Base-by-base conservation (phyloP, 2,888 invertebrate genomes). In the Cryptus viduatorius region DNA sequence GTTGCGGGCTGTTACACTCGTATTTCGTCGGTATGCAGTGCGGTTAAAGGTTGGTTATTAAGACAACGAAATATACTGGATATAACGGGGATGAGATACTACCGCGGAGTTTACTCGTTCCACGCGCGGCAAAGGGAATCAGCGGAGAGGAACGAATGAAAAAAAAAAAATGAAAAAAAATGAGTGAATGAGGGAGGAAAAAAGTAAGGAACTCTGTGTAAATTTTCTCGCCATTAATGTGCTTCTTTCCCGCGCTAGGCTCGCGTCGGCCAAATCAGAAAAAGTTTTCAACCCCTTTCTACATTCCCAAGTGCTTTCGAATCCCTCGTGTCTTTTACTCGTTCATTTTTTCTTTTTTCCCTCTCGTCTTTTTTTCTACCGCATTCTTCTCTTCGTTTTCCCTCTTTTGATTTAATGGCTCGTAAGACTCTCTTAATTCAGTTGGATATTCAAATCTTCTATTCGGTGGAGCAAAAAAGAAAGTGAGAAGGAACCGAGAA, bases 361-460 rank as follows among this genome's bases (percentile, higher is more conserved):
- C n/a, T 42, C 37, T 7, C 67, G 14, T 19, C 61, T 50, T 50
- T 71, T 71, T 64, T 61, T 67, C 24, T 29, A 37, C 53, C 37
- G 14, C 48, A 1, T 12, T 29, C 59, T 7, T 24, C 24, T n/a
- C 73, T 14, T 46, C 42, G 24, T 46, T 10, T 46, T 53, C 73
- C 79, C 50, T 72, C 79, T 71, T 77, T 82, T 71, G 86, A 89
- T 87, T 90, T 90, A 90, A 90, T 89, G 88, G 88, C 85, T 87
- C 88, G 89, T 86, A 86, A 89, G 86, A 77, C 86, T 85, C 83
- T 88, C 86, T 89, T 89, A 89, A 89, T 90, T 90, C 87, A 84
- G 89, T 88, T 85, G 86, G 88, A 89, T 88, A 89, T 90, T 90
- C 89, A 89, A 89, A 88, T 90, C 85, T 84, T 78, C 73, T 46